Evolutionary conservation across 2,797 vertebrate species (phyloP).

Genomic region (Diceros bicornis): DNA sequence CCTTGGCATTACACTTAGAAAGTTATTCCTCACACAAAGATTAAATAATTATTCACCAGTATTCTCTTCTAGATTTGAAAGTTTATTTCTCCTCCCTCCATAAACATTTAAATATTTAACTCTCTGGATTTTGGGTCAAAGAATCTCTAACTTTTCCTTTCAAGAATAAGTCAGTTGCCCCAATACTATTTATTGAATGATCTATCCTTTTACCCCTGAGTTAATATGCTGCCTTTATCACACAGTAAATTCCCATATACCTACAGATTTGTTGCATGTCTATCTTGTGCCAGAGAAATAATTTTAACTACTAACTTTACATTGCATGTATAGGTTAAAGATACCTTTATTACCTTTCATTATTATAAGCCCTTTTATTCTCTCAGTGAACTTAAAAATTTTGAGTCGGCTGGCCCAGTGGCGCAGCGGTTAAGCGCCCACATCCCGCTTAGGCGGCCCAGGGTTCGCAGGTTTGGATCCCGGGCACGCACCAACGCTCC

Average conservation of each 20-base stretch:
- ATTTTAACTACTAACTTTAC: constrained; percentile 52
- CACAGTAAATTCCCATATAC: neutral
- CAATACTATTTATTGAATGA: neutral
- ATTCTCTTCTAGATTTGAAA: neutral
- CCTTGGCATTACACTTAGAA: constrained; percentile 15
- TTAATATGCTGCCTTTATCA: neutral
- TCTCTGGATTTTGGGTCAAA: neutral
- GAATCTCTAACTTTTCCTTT: neutral
- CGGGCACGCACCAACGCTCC: too few relatives aligned
- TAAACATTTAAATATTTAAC: constrained; percentile 55
- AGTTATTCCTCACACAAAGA: neutral
- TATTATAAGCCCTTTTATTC: constrained; percentile 4
- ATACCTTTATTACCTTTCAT: neutral
- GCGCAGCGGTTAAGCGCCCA: too few relatives aligned
- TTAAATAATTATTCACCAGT: neutral
- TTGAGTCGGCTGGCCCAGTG: neutral
- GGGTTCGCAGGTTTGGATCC: too few relatives aligned
- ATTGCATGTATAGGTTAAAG: neutral
- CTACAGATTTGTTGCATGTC: neutral
- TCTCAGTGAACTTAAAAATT: neutral
- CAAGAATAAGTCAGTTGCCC: neutral
- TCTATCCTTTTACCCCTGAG: neutral
- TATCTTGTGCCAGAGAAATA: neutral
- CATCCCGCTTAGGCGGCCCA: too few relatives aligned
- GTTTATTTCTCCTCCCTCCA: neutral